These are phyloP conservation scores for Coenonympha glycerion DNA, from an alignment of 2,888 invertebrate species.

Conservation along the genomic window DNA sequence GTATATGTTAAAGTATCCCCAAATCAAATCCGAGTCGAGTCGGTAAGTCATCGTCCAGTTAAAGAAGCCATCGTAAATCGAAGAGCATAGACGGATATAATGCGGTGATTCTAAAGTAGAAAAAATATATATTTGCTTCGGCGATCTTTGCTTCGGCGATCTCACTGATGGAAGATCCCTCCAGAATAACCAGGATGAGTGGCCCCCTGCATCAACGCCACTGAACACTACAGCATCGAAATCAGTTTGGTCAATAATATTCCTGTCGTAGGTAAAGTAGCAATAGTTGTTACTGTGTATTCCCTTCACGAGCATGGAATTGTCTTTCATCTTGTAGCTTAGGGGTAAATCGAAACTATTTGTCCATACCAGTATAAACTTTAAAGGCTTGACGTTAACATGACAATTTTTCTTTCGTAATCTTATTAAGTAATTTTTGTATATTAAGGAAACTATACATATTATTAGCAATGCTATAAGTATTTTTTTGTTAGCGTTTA, in stretches of 20 bases:
- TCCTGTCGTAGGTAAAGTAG: slow-evolving; percentile 23
- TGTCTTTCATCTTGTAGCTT: slow-evolving; percentile 18
- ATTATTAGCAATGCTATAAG: not conserved
- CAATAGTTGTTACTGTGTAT: slow-evolving; percentile 28
- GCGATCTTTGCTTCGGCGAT: not conserved
- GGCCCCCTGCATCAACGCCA: not conserved
- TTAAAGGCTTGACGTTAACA: slow-evolving; percentile 4
- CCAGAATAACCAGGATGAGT: not conserved
- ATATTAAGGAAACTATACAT: not conserved
- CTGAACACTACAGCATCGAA: slow-evolving; percentile 10
- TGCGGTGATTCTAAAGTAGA: not conserved
- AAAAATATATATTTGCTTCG: slow-evolving; percentile 3
- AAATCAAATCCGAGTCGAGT: slow-evolving; percentile 34
- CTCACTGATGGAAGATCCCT: not conserved
- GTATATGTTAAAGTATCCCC: slow-evolving; percentile 32
- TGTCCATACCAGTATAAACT: slow-evolving; percentile 24
- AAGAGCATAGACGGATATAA: not conserved
- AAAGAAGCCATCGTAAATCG: slow-evolving; percentile 31
- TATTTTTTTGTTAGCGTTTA: slow-evolving; percentile 4
- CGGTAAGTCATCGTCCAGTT: slow-evolving; percentile 41
- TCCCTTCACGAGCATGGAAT: slow-evolving; percentile 20
- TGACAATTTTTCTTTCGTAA: slow-evolving; percentile 4
- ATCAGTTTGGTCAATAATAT: slow-evolving; percentile 12
- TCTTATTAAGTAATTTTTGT: not conserved
- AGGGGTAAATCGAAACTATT: slow-evolving; percentile 17